Evolutionary conservation across 1,140 invertebrate species (phyloP).

Genomic region (Venustaconcha ellipsiformis): DNA sequence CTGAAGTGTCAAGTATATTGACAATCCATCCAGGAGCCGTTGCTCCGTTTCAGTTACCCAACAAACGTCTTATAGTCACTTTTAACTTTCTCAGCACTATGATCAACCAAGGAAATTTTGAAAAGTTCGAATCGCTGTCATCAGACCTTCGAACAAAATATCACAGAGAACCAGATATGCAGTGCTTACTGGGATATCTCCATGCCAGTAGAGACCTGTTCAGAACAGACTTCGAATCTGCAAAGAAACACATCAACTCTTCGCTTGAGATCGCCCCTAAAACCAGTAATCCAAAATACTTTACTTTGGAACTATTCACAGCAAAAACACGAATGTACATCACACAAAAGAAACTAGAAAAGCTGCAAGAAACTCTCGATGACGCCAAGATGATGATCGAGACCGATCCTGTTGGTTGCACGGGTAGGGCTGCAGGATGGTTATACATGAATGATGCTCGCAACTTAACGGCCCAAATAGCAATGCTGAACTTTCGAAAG

Average conservation of each 20-base stretch:
- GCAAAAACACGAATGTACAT: conserved; percentile 43
- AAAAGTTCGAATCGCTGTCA: conserved; percentile 25
- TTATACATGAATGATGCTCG: conserved; percentile 43
- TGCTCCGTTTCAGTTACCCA: conserved; percentile 8
- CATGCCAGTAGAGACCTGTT: conserved; percentile 35
- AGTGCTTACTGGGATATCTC: conserved; percentile 36
- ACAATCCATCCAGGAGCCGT: neutral
- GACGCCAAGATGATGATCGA: conserved; percentile 41
- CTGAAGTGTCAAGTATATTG: neutral
- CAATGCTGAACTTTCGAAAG: conserved; percentile 34
- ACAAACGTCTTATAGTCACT: conserved; percentile 23
- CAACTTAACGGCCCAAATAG: conserved; percentile 31
- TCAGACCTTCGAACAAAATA: conserved; percentile 9
- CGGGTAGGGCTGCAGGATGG: conserved; percentile 44
- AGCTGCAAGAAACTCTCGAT: conserved; percentile 33
- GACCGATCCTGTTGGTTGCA: conserved; percentile 34
- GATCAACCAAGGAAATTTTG: conserved; percentile 37
- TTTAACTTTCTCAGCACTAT: conserved; percentile 41
- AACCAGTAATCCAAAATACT: conserved; percentile 37
- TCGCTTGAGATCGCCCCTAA: conserved; percentile 29
- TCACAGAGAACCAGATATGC: conserved; percentile 24
- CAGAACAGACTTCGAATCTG: conserved; percentile 30
- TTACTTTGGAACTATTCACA: conserved; percentile 34
- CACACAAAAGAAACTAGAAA: conserved; percentile 27
- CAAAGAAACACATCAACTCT: conserved; percentile 25